These are phyloP conservation scores for Sylvia atricapilla DNA, from an alignment of 2,113 vertebrate species.

Conservation along the genomic window DNA sequence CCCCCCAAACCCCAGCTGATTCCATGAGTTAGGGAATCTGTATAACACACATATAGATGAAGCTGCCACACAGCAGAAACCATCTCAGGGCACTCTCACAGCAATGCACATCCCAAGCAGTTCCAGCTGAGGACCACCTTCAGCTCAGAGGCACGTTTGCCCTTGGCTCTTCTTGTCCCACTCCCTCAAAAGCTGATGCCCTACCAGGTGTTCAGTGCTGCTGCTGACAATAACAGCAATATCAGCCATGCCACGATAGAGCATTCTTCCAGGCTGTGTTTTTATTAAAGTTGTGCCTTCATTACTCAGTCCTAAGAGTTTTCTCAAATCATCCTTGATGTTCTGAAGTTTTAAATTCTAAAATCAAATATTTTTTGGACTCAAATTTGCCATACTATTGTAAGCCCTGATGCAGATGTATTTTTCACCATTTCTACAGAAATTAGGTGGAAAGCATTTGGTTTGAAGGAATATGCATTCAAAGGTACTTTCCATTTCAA, in stretches of 20 bases:
- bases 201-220: neutral
- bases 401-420: neutral
- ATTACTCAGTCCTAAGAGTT: neutral
- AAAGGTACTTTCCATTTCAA: neutral
- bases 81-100: neutral
- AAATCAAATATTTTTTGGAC: neutral
- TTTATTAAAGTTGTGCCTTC: neutral
- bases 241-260: accelerated
- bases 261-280: neutral
- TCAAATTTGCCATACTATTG: neutral
- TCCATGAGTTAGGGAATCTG: neutral
- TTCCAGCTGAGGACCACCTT: neutral
- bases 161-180: neutral
- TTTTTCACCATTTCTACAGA: neutral
- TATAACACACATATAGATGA: neutral
- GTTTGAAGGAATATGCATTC: neutral
- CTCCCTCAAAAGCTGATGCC: neutral
- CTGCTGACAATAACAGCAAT: neutral
- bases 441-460: neutral
- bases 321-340: neutral
- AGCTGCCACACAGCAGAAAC: neutral
- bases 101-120: neutral
- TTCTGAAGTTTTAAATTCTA: neutral
- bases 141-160: neutral
- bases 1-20: neutral